A percentile compares a stretch with the other conserved stretches of the same genome.
These are phyloP conservation scores for Allolobophora icterica DNA, from an alignment of 2,888 invertebrate species.

Conservation along the genomic window DNA sequence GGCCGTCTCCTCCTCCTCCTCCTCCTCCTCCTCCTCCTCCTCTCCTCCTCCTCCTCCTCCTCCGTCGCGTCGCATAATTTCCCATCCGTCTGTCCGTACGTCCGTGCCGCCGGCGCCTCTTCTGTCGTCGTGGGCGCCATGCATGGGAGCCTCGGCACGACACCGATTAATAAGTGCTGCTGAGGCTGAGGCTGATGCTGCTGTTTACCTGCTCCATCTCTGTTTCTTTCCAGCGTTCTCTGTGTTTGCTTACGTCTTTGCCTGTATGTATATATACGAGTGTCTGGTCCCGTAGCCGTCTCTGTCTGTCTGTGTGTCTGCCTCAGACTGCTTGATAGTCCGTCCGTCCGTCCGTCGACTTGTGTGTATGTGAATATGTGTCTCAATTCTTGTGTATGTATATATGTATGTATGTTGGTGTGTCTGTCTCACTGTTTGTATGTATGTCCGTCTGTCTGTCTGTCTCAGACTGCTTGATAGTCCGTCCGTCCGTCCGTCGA, in stretches of 20 bases:
- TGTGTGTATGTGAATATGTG: too few relatives aligned
- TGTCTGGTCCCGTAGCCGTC: background rate
- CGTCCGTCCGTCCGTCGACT: too few relatives aligned
- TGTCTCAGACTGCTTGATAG: too few relatives aligned
- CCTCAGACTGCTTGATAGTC: background rate
- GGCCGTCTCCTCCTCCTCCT: too few relatives aligned
- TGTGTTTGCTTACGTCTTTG: too few relatives aligned
- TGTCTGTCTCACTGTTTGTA: background rate
- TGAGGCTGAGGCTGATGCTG: background rate
- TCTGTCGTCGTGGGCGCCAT: background rate
- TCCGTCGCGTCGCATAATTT: background rate
- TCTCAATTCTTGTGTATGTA: background rate
- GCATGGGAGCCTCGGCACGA: background rate
- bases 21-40: too few relatives aligned
- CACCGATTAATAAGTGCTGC: constrained; percentile 7
- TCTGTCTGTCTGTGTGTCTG: background rate
- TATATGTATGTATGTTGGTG: background rate
- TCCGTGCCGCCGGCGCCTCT: background rate
- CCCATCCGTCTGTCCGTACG: background rate
- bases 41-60: too few relatives aligned
- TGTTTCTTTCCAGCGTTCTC: too few relatives aligned
- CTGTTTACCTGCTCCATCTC: background rate
- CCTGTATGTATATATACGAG: too few relatives aligned
- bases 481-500: too few relatives aligned
- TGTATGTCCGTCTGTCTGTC: background rate